These are phyloP conservation scores for Parnassius smintheus DNA, from an alignment of 2,888 invertebrate genomes.

Conservation along the genomic window DNA sequence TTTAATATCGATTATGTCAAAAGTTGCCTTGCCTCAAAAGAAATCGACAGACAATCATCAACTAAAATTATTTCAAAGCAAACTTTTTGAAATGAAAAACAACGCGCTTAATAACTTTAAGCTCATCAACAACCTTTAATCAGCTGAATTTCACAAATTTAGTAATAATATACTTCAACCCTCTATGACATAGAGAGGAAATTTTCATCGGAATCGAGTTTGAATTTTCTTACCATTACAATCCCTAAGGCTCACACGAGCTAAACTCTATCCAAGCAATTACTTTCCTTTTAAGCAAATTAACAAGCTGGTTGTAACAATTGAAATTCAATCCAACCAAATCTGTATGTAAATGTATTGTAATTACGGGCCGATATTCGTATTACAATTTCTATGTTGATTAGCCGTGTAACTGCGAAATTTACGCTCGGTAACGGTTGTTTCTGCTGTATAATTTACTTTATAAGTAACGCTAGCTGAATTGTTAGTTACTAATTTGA, in stretches of 20 bases:
- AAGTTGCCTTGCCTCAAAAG: no score
- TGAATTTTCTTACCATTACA: constrained; percentile 23
- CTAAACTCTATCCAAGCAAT: constrained; percentile 63
- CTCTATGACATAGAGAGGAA: constrained; percentile 2
- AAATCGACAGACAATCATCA: no score
- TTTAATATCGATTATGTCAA: no score
- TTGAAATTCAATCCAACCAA: constrained; percentile 72
- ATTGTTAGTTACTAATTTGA: constrained; percentile 30
- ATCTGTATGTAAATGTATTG: constrained; percentile 77
- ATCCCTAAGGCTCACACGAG: constrained; percentile 38
- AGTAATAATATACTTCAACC: constrained; percentile 4
- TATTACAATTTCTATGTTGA: constrained; percentile 70
- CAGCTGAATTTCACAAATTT: neutral
- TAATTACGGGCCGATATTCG: constrained; percentile 72
- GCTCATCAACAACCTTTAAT: no score
- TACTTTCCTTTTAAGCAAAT: constrained; percentile 77
- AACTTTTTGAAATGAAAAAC: no score
- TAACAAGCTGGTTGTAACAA: constrained; percentile 65
- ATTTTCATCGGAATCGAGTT: constrained; percentile 9
- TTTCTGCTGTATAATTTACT: constrained; percentile 68
- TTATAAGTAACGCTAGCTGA: constrained; percentile 44
- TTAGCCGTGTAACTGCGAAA: constrained; percentile 58
- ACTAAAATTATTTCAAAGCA: no score
- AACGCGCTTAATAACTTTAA: no score
- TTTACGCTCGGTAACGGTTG: constrained; percentile 53